Percentiles rank a stretch among this genome's conserved stretches.
Evolutionary conservation across 2,797 vertebrate genomes (phyloP).

Genomic region (Erethizon dorsatum): DNA sequence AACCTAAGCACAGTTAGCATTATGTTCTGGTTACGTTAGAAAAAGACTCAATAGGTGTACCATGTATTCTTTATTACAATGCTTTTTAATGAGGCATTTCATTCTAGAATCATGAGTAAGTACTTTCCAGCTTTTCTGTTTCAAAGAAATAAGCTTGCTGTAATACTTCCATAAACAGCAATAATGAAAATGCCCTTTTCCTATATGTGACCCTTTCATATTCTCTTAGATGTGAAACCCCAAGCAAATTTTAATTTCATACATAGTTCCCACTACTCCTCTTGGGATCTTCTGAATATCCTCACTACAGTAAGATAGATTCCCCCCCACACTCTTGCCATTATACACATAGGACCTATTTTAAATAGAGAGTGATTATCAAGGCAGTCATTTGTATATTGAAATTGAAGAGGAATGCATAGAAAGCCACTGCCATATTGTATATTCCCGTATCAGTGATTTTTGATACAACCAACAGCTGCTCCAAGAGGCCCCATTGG

Average conservation of each 20-base stretch:
- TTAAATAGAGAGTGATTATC: conserved; percentile 9
- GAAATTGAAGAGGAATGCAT: background rate
- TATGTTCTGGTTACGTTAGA: conserved; percentile 3
- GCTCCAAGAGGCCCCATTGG: background rate
- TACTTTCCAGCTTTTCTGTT: conserved; percentile 43
- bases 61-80: conserved; percentile 5
- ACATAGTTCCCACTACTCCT: background rate
- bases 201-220: background rate
- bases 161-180: conserved; percentile 35
- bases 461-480: background rate
- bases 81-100: conserved; percentile 55
- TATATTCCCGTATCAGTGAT: background rate
- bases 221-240: conserved; percentile 25
- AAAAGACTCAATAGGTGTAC: background rate
- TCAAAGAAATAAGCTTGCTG: conserved; percentile 36
- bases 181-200: conserved; percentile 39
- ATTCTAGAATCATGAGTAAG: conserved; percentile 32
- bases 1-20: background rate
- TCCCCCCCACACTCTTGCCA: background rate
- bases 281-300: background rate
- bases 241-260: conserved; percentile 51
- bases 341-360: conserved; percentile 28
- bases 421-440: background rate
- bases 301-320: background rate
- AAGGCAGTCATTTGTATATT: background rate